phyloP scores from a whole-genome alignment of 1,140 invertebrate species.

The Oedothorax gibbosus region DNA sequence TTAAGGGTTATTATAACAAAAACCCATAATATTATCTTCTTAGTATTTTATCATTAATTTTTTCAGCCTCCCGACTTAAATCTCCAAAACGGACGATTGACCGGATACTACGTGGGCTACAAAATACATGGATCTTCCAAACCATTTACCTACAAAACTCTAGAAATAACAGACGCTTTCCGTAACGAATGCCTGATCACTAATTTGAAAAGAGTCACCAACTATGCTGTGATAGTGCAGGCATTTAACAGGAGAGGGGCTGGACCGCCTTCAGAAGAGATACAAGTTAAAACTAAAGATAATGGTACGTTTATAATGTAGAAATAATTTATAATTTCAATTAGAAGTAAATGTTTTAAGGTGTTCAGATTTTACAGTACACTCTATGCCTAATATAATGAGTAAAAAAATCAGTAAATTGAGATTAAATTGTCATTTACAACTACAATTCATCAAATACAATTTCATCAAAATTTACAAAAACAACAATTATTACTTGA shows the following conservation, averaged over 20 bases:
- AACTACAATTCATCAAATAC: too few relatives aligned
- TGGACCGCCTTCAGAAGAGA: conserved; percentile 81
- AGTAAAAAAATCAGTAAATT: not conserved
- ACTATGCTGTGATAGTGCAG: conserved; percentile 66
- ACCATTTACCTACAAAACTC: conserved; percentile 88
- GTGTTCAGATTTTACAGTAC: too few relatives aligned
- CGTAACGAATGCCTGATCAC: conserved; percentile 62
- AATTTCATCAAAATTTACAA: too few relatives aligned
- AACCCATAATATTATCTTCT: too few relatives aligned
- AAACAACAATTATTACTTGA: too few relatives aligned
- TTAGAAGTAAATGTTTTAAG: not conserved
- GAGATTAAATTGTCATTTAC: not conserved
- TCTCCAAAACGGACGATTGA: conserved; percentile 82
- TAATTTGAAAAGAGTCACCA: conserved; percentile 59
- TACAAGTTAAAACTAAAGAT: conserved; percentile 82
- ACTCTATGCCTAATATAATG: not conserved
- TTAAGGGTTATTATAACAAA: too few relatives aligned
- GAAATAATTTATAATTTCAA: not conserved
- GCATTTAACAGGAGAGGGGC: conserved; percentile 70
- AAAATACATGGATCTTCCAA: conserved; percentile 67
- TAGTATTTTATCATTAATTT: too few relatives aligned
- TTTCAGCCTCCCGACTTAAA: conserved; percentile 79
- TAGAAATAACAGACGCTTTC: conserved; percentile 76
- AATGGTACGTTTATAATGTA: conserved; percentile 58
- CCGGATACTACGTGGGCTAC: conserved; percentile 77